Evolutionary conservation across 2,888 invertebrate genomes (phyloP).

Genomic region (Limenitis camilla): DNA sequence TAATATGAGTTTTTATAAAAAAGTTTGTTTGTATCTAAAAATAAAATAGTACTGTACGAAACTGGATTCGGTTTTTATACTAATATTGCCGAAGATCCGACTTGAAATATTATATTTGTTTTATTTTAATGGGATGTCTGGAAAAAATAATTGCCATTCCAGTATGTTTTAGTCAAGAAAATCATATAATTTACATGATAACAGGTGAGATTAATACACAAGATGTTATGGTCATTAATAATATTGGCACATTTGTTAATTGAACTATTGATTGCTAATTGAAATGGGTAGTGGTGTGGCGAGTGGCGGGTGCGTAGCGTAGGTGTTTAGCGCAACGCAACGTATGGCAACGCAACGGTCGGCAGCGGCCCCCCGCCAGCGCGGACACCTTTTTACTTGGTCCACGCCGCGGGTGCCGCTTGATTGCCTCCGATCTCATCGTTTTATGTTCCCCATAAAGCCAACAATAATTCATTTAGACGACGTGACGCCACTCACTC

Average conservation of each 20-base stretch:
- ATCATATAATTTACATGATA: too few relatives aligned
- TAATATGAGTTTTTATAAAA: too few relatives aligned
- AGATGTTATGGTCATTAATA: constrained; percentile 22
- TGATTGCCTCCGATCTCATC: constrained; percentile 74
- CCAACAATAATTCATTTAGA: constrained; percentile 75
- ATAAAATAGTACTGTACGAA: too few relatives aligned
- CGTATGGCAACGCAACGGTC: constrained; percentile 59
- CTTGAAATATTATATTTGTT: too few relatives aligned
- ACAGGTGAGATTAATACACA: too few relatives aligned
- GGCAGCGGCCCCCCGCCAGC: constrained; percentile 54
- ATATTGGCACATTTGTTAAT: constrained; percentile 43
- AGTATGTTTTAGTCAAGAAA: too few relatives aligned
- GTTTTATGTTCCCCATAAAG: constrained; percentile 72
- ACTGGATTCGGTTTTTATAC: too few relatives aligned
- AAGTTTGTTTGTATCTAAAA: too few relatives aligned
- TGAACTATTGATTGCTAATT: constrained; percentile 65
- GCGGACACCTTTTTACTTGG: constrained; percentile 68
- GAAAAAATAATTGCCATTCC: too few relatives aligned
- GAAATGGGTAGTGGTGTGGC: constrained; percentile 60
- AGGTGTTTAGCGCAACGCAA: constrained; percentile 60
- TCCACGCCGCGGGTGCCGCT: constrained; percentile 66
- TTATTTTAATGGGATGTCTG: too few relatives aligned
- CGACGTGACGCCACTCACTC: constrained; percentile 73
- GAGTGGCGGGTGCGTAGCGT: constrained; percentile 51
- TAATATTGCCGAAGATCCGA: too few relatives aligned